Evolutionary conservation across 2,888 invertebrate genomes (phyloP).

Genomic region (Scrobipalpa costella): DNA sequence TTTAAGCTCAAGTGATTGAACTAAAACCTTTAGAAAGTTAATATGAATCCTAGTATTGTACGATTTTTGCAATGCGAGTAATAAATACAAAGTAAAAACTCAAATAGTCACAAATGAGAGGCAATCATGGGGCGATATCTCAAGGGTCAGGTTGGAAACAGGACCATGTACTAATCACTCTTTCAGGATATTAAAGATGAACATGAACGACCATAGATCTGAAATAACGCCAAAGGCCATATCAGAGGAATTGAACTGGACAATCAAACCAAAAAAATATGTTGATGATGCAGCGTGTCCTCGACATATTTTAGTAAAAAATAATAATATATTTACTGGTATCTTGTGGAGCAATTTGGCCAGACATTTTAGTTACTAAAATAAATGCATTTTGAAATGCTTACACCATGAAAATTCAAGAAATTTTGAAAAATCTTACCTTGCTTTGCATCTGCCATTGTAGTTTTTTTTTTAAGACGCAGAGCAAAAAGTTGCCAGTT

Average conservation of each 20-base stretch:
- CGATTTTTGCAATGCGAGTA: no score
- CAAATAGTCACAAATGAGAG: no score
- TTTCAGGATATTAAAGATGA: neutral
- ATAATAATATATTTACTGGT: neutral
- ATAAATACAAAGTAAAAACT: no score
- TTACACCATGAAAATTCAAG: neutral
- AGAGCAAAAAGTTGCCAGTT: slow-evolving; percentile 28
- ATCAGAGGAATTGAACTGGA: slow-evolving; percentile 12
- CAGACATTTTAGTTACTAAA: neutral
- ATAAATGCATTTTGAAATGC: neutral
- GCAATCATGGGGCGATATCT: no score
- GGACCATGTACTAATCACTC: neutral
- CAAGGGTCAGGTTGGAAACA: no score
- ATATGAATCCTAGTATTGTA: no score
- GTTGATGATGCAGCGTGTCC: slow-evolving; percentile 59
- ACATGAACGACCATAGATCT: neutral
- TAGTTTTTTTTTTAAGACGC: slow-evolving; percentile 47
- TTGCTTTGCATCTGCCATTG: slow-evolving; percentile 80
- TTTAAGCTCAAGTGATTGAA: no score
- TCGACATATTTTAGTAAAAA: slow-evolving; percentile 19
- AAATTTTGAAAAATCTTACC: slow-evolving; percentile 52
- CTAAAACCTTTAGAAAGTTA: no score
- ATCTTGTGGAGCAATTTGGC: neutral
- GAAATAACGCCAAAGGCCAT: neutral
- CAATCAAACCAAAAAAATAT: slow-evolving; percentile 46